A percentile compares a stretch with the other conserved stretches of the same genome.
Evolutionary conservation across 2,113 vertebrate species (phyloP).

Genomic region (Delphinus delphis): DNA sequence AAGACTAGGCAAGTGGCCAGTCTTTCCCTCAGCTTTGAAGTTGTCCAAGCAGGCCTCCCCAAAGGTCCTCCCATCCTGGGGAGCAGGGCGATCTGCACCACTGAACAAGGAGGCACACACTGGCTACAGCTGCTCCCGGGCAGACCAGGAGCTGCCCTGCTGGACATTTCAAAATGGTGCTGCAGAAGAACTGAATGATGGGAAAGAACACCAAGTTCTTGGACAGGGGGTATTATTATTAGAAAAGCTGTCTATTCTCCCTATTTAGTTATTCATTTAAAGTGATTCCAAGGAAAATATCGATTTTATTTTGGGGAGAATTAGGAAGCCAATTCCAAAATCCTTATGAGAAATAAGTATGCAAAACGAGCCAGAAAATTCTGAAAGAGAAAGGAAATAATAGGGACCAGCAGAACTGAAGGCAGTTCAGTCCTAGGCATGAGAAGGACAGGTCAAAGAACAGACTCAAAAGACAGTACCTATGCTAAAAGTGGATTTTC

Average conservation of each 20-base stretch:
- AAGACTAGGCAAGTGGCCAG: background rate
- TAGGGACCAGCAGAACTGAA: background rate
- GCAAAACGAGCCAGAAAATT: background rate
- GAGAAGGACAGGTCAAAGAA: background rate
- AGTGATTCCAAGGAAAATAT: background rate
- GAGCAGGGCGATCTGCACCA: background rate
- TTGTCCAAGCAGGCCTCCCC: background rate
- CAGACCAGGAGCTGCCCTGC: background rate
- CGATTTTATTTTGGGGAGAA: background rate
- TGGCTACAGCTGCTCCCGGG: background rate
- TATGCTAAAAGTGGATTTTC: background rate
- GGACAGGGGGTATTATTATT: background rate
- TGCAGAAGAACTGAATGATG: background rate
- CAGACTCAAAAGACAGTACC: background rate
- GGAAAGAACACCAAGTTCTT: background rate
- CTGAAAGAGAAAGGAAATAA: background rate
- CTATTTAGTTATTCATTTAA: background rate
- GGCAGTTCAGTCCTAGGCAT: background rate
- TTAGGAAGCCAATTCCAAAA: background rate
- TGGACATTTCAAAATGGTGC: background rate
- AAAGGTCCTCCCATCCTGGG: background rate
- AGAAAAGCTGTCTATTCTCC: background rate
- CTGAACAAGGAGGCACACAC: rapidly evolving
- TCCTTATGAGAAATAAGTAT: background rate
- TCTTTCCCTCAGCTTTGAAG: background rate